These are phyloP conservation scores for Patella depressa DNA, from an alignment of 2,888 invertebrate species.

Conservation along the genomic window DNA sequence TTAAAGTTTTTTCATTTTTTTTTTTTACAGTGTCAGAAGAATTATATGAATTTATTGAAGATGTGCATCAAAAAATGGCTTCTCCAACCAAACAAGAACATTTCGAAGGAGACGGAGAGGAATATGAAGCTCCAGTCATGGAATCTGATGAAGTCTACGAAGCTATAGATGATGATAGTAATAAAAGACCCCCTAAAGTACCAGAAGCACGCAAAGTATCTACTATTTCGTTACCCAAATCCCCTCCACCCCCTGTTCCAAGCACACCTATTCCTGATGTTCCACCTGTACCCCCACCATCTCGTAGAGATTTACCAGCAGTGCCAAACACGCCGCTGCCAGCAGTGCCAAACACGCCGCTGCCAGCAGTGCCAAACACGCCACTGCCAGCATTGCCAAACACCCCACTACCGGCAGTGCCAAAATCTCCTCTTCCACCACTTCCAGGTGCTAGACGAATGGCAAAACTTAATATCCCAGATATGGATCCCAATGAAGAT, in stretches of 20 bases:
- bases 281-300: conserved; percentile 30
- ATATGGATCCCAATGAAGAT: conserved; percentile 48
- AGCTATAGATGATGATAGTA: background rate
- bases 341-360: background rate
- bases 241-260: conserved; percentile 13
- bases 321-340: background rate
- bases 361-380: background rate
- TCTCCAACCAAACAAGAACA: conserved; percentile 8
- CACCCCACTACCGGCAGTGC: background rate
- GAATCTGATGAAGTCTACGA: background rate
- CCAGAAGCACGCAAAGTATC: background rate
- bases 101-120: conserved; percentile 22
- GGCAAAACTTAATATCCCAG: background rate
- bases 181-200: background rate
- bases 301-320: background rate
- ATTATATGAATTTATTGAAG: conserved; percentile 44
- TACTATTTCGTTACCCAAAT: conserved; percentile 17
- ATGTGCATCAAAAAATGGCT: conserved; percentile 18
- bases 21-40: conserved; percentile 37
- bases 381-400: conserved; percentile 16
- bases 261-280: conserved; percentile 10
- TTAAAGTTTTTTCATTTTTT: background rate
- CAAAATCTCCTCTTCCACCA: conserved; percentile 10
- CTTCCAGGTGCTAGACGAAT: conserved; percentile 3
- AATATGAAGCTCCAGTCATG: conserved; percentile 32